phyloP scores from a whole-genome alignment of 2,797 vertebrate genomes.

The Buceros bicornis region DNA sequence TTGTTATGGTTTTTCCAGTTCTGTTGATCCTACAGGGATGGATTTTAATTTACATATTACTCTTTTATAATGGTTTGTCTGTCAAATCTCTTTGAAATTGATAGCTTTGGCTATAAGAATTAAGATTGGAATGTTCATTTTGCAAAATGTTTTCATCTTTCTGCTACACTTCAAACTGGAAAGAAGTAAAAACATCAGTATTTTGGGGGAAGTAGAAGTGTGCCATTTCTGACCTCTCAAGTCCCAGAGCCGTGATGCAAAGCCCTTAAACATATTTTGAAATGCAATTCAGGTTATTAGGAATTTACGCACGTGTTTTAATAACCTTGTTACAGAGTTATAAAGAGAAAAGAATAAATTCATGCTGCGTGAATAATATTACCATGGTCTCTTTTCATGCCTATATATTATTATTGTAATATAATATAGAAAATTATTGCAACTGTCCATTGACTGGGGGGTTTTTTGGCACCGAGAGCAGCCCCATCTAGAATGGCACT shows the following conservation, averaged over 20 bases:
- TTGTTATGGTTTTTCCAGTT: background rate
- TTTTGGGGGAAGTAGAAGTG: background rate
- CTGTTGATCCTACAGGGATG: background rate
- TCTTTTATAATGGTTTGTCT: background rate
- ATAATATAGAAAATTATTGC: constrained; percentile 5
- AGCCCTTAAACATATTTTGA: background rate
- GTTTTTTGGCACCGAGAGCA: background rate
- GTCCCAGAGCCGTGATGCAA: background rate
- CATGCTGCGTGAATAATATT: background rate
- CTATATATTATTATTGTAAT: background rate
- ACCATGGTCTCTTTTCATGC: background rate
- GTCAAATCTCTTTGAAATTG: background rate
- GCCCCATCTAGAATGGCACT: background rate
- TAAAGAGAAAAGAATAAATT: background rate
- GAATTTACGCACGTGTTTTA: background rate
- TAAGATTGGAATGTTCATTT: background rate
- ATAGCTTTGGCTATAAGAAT: background rate
- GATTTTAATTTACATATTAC: background rate
- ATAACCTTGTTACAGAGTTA: background rate
- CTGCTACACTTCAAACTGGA: background rate
- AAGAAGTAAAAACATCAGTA: background rate
- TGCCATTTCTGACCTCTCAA: background rate
- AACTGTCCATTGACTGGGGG: background rate
- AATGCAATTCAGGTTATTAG: background rate
- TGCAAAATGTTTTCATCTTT: background rate